Evolutionary conservation across 2,797 vertebrate species (phyloP), one percentile per base, ranked within the genome.

Genomic region (Spinibarbus caldwelli): DNA sequence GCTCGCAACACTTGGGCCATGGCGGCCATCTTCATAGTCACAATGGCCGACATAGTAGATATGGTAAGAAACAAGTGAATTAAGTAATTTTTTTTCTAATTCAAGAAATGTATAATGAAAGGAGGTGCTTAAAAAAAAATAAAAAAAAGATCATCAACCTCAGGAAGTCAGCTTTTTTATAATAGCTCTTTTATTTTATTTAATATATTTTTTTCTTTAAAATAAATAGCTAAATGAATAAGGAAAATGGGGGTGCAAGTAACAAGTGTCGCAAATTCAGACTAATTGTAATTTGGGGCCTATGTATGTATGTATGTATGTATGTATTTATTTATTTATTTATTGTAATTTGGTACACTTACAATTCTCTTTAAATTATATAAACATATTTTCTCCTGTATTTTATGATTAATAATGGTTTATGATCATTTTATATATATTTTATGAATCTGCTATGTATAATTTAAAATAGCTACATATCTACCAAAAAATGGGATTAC

Each of bases 1-100:
- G 97, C 97, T 4, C 95, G 98, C 36, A 99, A 99, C 92, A 97
- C 96, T 5, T 99, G 98, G 97, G 97, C 97, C 82, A 99, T 99
- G 97, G 93, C 97, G 0, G 97, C 98, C 90, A 97, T 99, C 90
- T 93, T 98, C 88, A 97, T 98, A 47, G 95, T 99, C 75, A 97
- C 96, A 10, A 94, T 96, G 95, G 96, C 97, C 0, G 96, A 98
- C 72, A 95, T 97, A 0, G 94, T 98, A 86, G 97, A 98, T 87
- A 98, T 99, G 97, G 98, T 99, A 91, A 84, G 86, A 82, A 11
- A 15, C 26, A 2, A 29, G 3, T 7, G n/a, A 66, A 59, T 41
- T 15, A 29, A 29, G 17, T 11, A 73, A 45, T 9, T 23, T 10
- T 57, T 57, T 57, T n/a, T 23, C 8, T n/a, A 23, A 54, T 54